A percentile compares a stretch with the other conserved stretches of the same genome.
Conservation (phyloP, 2,113 vertebrate species). For the Amblyopsis rosae region DNA sequence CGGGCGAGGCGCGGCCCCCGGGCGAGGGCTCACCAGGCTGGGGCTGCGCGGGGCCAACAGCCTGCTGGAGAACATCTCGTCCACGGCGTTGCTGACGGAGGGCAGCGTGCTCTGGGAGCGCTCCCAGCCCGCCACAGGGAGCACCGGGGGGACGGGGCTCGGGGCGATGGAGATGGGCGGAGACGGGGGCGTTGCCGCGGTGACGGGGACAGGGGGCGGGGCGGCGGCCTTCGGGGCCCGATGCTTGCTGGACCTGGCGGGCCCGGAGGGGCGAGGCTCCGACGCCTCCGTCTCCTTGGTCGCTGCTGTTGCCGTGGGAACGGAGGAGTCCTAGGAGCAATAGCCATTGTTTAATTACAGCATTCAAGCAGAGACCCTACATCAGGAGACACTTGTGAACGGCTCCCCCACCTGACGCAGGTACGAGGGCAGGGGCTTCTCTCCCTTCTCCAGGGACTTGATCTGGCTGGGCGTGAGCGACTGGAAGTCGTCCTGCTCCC, state of each 20-base stretch:
- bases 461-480: conserved; percentile 97
- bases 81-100: conserved; percentile 65
- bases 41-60: conserved; percentile 44
- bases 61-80: conserved; percentile 77
- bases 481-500: conserved; percentile 86
- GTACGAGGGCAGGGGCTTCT: conserved; percentile 87
- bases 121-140: conserved; percentile 73
- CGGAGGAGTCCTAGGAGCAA: conserved; percentile 44
- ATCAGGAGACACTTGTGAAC: too few species aligned
- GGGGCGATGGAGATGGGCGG: conserved; percentile 68
- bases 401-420: conserved; percentile 77
- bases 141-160: conserved; percentile 51
- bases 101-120: conserved; percentile 78
- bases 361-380: background rate
- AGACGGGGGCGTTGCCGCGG: conserved; percentile 32
- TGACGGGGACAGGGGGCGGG: conserved; percentile 66
- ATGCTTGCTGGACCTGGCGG: conserved; percentile 72
- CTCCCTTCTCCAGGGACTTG: conserved; percentile 96
- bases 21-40: conserved; percentile 2
- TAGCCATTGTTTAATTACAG: background rate
- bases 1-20: conserved; percentile 36
- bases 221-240: conserved; percentile 70
- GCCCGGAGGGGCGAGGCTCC: conserved; percentile 50
- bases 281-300: conserved; percentile 55
- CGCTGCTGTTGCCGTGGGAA: background rate